Conservation (phyloP, 2,113 vertebrate genomes). For the Ophthalmolycus amberensis region DNA sequence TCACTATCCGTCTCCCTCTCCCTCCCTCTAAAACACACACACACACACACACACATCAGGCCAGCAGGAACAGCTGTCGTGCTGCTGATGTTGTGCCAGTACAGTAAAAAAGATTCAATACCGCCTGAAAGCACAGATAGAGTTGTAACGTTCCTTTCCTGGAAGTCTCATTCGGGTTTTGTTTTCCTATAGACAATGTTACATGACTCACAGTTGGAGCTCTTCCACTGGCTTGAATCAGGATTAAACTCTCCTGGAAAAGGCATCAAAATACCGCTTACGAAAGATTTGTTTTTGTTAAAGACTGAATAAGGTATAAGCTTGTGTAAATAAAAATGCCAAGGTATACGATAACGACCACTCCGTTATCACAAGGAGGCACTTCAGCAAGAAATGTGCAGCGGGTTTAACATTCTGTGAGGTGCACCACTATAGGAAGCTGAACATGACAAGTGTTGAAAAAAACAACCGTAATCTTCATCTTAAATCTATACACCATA, state of each 20-base stretch:
- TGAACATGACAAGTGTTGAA: not conserved
- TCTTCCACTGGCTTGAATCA: not conserved
- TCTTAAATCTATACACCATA: not conserved
- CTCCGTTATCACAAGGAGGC: not conserved
- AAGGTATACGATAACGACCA: not conserved
- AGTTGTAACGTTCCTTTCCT: not conserved
- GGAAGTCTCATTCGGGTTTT: not conserved
- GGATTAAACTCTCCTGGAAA: not conserved
- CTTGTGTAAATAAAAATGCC: not conserved
- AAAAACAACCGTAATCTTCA: not conserved
- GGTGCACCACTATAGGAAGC: not conserved
- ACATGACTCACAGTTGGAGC: not conserved
- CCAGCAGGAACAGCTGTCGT: too few species aligned
- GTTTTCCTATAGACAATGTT: not conserved
- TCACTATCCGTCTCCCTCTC: conserved; percentile 22
- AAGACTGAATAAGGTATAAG: not conserved
- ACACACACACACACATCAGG: not conserved
- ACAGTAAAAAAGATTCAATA: conserved; percentile 4
- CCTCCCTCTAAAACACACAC: not conserved
- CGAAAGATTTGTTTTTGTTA: not conserved
- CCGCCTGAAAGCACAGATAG: not conserved
- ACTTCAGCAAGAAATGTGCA: not conserved
- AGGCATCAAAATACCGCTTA: not conserved
- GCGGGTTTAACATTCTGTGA: not conserved
- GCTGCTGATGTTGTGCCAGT: conserved; percentile 34